These are phyloP conservation scores for Cataglyphis albicans DNA, from an alignment of 2,888 invertebrate species.

Conservation along the genomic window DNA sequence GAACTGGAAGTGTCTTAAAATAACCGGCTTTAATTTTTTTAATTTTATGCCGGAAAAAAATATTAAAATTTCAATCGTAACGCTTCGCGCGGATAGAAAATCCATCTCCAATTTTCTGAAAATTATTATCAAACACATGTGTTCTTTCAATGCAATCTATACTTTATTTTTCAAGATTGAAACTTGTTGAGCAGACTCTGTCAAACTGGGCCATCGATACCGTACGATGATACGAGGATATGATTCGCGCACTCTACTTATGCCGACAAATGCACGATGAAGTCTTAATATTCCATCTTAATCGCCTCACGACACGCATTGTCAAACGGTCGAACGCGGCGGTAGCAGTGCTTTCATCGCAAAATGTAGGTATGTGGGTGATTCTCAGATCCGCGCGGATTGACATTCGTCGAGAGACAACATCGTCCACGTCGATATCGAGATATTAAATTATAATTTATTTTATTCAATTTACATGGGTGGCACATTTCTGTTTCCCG, in stretches of 20 bases:
- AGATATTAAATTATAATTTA: constrained; percentile 34
- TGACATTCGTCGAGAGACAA: constrained; percentile 9
- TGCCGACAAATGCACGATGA: constrained; percentile 34
- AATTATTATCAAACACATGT: background rate
- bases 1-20: background rate
- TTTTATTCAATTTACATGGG: background rate
- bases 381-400: constrained; percentile 35
- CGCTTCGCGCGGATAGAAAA: background rate
- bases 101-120: background rate
- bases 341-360: constrained; percentile 32
- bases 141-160: constrained; percentile 1
- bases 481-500: background rate
- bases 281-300: constrained; percentile 35
- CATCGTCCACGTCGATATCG: constrained; percentile 3
- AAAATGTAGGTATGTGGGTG: constrained; percentile 62
- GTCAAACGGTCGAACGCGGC: constrained; percentile 28
- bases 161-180: constrained; percentile 4
- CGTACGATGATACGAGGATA: background rate
- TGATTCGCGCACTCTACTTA: constrained; percentile 45
- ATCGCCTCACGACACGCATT: constrained; percentile 51
- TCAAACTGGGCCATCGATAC: constrained; percentile 6
- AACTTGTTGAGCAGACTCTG: constrained; percentile 13
- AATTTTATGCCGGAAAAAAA: background rate
- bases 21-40: background rate
- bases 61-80: background rate